Evolutionary conservation across 2,797 vertebrate species (phyloP).

Genomic region (Scolopax bukidnonensis): DNA sequence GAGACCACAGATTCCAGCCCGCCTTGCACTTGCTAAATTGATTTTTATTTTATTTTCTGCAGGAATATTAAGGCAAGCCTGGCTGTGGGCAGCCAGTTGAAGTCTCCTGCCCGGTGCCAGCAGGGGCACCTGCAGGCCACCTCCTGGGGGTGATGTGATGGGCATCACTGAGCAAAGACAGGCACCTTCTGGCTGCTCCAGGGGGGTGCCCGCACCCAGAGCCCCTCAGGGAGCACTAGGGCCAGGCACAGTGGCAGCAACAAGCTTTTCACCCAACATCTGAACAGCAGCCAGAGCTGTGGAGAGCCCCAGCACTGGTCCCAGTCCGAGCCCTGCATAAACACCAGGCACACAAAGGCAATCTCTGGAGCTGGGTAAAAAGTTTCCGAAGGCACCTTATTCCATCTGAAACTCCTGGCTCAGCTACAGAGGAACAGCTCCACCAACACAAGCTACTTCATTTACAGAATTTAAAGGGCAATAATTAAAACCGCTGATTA

Average conservation of each 20-base stretch:
- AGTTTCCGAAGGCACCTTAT: background rate
- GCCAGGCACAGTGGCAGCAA: background rate
- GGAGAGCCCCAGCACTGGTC: background rate
- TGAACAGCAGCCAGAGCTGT: fast-evolving
- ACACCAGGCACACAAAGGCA: background rate
- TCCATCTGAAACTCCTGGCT: background rate
- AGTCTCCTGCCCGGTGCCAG: background rate
- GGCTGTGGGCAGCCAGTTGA: background rate
- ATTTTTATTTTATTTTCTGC: background rate
- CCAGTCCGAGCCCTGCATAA: background rate
- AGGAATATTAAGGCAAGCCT: background rate
- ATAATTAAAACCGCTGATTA: background rate
- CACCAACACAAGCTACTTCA: background rate
- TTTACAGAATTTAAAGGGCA: background rate
- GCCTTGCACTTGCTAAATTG: background rate
- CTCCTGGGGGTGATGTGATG: fast-evolving
- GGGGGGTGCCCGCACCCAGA: fast-evolving
- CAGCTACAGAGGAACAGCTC: background rate
- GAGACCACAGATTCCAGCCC: background rate
- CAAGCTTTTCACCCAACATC: background rate
- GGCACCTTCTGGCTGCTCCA: background rate
- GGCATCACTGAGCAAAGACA: fast-evolving
- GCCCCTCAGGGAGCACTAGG: background rate
- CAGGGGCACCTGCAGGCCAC: background rate
- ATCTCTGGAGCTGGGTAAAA: background rate